Evolutionary conservation across 2,888 invertebrate genomes (phyloP).

Genomic region (Germaria angustata): DNA sequence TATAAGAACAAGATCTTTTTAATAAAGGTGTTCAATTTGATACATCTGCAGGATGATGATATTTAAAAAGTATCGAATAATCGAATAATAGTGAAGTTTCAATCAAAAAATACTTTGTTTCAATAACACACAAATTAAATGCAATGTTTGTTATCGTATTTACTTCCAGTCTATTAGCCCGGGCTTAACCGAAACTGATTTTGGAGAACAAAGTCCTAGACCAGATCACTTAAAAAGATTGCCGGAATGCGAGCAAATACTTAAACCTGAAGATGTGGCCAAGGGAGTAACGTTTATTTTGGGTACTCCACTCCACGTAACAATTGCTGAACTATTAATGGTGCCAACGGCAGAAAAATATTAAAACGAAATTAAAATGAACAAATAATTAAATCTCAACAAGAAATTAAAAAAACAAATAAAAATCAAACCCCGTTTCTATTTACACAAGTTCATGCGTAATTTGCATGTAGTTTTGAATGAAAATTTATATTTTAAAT

Average conservation of each 20-base stretch:
- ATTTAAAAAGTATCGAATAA: too few relatives aligned
- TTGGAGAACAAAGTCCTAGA: constrained; percentile 62
- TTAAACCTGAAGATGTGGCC: constrained; percentile 73
- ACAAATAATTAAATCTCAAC: neutral
- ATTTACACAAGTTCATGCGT: too few relatives aligned
- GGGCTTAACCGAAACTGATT: constrained; percentile 73
- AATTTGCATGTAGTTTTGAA: too few relatives aligned
- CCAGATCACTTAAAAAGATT: constrained; percentile 66
- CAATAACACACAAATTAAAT: too few relatives aligned
- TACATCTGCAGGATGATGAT: too few relatives aligned
- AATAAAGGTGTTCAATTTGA: too few relatives aligned
- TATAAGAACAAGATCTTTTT: too few relatives aligned
- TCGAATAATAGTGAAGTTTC: too few relatives aligned
- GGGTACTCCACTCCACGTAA: constrained; percentile 72
- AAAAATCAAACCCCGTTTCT: neutral
- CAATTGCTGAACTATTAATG: constrained; percentile 72
- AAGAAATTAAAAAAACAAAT: neutral
- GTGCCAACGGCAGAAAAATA: constrained; percentile 72
- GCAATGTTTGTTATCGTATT: too few relatives aligned
- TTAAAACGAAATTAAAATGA: constrained; percentile 44
- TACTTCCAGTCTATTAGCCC: constrained; percentile 73
- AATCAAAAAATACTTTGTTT: too few relatives aligned
- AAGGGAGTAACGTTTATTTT: constrained; percentile 73
- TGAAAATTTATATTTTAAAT: too few relatives aligned
- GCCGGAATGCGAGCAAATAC: constrained; percentile 67